Conservation (phyloP, 2,113 vertebrate species). For the Megaptera novaeangliae region DNA sequence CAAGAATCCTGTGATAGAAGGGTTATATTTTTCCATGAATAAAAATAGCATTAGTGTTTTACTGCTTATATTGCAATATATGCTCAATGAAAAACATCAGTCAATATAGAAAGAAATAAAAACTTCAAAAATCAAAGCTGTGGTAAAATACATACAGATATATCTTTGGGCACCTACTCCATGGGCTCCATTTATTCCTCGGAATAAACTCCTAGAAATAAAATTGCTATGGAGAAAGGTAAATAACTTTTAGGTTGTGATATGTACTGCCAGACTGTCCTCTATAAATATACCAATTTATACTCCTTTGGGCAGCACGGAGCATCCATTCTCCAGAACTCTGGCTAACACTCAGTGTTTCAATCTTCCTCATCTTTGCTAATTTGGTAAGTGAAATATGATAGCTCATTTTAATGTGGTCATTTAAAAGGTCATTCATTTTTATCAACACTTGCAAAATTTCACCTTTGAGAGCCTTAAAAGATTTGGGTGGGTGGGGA, state of each 20-base stretch:
- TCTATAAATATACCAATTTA: background rate
- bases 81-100: background rate
- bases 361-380: background rate
- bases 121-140: background rate
- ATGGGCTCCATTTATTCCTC: background rate
- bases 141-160: background rate
- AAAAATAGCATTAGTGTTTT: background rate
- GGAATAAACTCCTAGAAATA: slow-evolving; percentile 1
- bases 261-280: background rate
- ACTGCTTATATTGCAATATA: background rate
- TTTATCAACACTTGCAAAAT: background rate
- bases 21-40: background rate
- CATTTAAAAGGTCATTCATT: background rate
- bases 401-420: background rate
- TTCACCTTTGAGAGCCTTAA: background rate
- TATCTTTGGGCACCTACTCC: background rate
- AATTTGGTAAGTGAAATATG: background rate
- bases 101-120: background rate
- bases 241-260: background rate
- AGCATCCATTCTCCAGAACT: background rate
- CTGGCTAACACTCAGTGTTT: background rate
- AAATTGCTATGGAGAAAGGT: background rate
- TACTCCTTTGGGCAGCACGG: background rate
- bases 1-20: background rate
- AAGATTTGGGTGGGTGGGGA: background rate